Conservation (phyloP, 2,888 invertebrate species). For the Hydraecia micacea region DNA sequence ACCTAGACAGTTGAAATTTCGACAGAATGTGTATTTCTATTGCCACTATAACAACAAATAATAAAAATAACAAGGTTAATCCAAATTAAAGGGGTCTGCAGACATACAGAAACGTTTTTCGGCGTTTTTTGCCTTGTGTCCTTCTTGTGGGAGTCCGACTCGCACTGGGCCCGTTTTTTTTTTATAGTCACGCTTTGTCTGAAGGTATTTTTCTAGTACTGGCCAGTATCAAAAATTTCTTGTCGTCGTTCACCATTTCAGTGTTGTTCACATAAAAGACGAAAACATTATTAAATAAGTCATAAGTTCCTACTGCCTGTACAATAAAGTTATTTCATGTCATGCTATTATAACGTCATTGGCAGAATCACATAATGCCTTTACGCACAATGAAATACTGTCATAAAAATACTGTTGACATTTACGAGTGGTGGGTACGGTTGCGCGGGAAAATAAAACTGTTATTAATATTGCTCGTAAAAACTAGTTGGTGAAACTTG, state of each 20-base stretch:
- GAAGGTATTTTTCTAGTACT: background rate
- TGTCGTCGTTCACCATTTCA: no score
- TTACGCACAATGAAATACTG: slow-evolving; percentile 60
- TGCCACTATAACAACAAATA: no score
- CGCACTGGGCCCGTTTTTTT: no score
- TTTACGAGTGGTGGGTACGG: slow-evolving; percentile 53
- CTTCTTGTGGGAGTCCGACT: no score
- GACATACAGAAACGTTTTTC: no score
- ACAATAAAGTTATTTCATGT: slow-evolving; percentile 46
- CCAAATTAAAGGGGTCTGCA: no score
- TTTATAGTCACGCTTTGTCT: background rate
- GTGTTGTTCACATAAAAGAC: background rate
- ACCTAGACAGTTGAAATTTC: no score
- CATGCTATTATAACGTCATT: slow-evolving; percentile 51
- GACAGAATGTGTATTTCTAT: no score
- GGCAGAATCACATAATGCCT: slow-evolving; percentile 60
- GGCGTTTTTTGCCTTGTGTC: no score
- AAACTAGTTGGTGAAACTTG: slow-evolving; percentile 30
- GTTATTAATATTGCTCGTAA: slow-evolving; percentile 38
- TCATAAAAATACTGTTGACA: slow-evolving; percentile 60
- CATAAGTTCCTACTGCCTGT: no score
- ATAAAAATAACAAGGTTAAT: no score
- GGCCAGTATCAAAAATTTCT: background rate
- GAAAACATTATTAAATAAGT: slow-evolving; percentile 2
- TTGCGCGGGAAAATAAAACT: slow-evolving; percentile 57